These are phyloP conservation scores for Tiliqua scincoides DNA, from an alignment of 2,113 vertebrate genomes.

Conservation along the genomic window DNA sequence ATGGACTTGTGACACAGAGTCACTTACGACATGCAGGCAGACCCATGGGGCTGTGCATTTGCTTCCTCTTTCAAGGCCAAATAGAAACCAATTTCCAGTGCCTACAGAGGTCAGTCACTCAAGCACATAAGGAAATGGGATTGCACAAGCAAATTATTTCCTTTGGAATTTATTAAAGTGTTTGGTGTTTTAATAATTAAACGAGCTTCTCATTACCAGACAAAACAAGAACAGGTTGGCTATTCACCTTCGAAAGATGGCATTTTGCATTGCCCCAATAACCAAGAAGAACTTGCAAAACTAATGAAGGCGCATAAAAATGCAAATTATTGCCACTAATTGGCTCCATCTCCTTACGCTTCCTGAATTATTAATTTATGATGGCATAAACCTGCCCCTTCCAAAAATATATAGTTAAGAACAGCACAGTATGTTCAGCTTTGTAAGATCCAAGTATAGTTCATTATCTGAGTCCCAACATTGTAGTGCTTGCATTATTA, in stretches of 20 bases:
- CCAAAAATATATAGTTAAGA: constrained; percentile 74
- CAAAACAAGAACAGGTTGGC: constrained; percentile 67
- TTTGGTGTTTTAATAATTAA: constrained; percentile 72
- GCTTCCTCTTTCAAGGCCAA: neutral
- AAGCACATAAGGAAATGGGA: constrained; percentile 36
- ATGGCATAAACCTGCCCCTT: constrained; percentile 67
- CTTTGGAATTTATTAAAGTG: constrained; percentile 66
- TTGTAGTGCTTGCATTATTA: constrained; percentile 31
- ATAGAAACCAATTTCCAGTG: constrained; percentile 38
- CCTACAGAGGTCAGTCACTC: constrained; percentile 8
- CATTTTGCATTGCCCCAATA: constrained; percentile 65
- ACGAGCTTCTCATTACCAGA: constrained; percentile 66
- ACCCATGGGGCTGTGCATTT: neutral
- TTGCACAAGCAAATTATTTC: constrained; percentile 47
- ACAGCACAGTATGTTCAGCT: constrained; percentile 41
- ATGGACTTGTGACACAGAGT: neutral
- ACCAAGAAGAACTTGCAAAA: constrained; percentile 69
- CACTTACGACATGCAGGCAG: neutral
- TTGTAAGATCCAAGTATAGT: constrained; percentile 47
- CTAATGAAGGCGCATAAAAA: constrained; percentile 77
- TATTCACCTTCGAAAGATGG: constrained; percentile 72
- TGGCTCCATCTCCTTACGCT: constrained; percentile 72
- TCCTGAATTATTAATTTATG: constrained; percentile 80
- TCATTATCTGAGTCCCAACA: constrained; percentile 40
- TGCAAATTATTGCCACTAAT: constrained; percentile 78